A percentile compares a stretch with the other conserved stretches of the same genome.
These are phyloP conservation scores for Scotopteryx bipunctaria DNA, from an alignment of 2,888 invertebrate genomes.

Conservation along the genomic window DNA sequence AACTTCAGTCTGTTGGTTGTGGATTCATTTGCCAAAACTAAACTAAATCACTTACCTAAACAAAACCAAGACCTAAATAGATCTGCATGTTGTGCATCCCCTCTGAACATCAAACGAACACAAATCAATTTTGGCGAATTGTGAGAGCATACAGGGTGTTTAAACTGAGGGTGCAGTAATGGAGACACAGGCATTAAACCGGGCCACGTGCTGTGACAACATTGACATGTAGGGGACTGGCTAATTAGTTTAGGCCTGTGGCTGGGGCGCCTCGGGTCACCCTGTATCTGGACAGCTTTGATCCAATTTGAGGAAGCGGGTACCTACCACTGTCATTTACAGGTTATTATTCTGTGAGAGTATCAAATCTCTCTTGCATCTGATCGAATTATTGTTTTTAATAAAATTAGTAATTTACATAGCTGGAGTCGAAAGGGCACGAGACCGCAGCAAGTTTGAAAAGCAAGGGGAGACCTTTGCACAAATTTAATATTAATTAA, in stretches of 20 bases:
- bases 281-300: conserved; percentile 18
- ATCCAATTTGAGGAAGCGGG: conserved; percentile 15
- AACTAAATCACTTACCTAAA: neutral
- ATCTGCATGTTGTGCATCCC: conserved; percentile 37
- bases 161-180: conserved; percentile 78
- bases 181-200: conserved; percentile 82
- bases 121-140: conserved; percentile 82
- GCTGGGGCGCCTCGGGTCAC: conserved; percentile 57
- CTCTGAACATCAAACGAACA: conserved; percentile 57
- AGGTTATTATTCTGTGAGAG: too few relatives aligned
- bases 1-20: too few relatives aligned
- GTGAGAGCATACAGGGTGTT: conserved; percentile 68
- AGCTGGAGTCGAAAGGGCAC: too few relatives aligned
- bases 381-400: too few relatives aligned
- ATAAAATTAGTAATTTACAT: too few relatives aligned
- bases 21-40: neutral
- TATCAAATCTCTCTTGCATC: too few relatives aligned
- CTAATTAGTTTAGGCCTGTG: conserved; percentile 81
- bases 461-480: too few relatives aligned
- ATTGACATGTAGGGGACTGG: conserved; percentile 73
- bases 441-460: too few relatives aligned
- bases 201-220: conserved; percentile 75
- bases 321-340: conserved; percentile 5
- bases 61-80: conserved; percentile 18
- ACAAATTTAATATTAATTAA: too few relatives aligned